Conservation (phyloP, 2,113 vertebrate species). For the Sinosuthora webbiana region DNA sequence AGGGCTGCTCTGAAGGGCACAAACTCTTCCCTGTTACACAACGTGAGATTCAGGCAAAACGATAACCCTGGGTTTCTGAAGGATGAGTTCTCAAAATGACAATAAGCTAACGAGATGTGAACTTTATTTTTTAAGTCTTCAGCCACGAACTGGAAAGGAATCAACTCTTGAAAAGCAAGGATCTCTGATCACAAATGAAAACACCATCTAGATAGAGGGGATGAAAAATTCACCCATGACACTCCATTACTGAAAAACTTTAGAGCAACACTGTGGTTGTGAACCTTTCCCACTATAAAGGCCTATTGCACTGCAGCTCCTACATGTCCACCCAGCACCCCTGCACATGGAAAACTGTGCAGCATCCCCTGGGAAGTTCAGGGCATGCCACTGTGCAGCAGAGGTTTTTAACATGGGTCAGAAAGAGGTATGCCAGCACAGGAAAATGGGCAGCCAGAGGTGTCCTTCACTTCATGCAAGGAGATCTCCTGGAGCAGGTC, state of each 20-base stretch:
- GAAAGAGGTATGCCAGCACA: background rate
- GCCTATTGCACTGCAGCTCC: background rate
- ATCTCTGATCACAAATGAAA: background rate
- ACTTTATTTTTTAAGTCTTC: background rate
- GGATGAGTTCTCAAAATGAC: background rate
- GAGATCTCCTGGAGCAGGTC: background rate
- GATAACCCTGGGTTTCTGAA: background rate
- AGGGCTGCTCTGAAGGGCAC: conserved; percentile 14
- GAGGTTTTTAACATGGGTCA: background rate
- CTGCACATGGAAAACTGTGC: background rate
- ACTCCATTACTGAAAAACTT: background rate
- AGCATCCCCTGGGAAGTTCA: background rate
- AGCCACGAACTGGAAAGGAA: background rate
- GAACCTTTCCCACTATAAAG: background rate
- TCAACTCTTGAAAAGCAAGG: background rate
- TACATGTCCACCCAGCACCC: rapidly evolving
- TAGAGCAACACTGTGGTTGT: background rate
- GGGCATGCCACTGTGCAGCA: background rate
- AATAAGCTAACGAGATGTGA: background rate
- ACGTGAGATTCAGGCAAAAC: background rate
- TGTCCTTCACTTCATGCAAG: background rate
- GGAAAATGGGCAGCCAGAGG: background rate
- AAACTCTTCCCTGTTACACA: background rate
- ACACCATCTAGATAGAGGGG: background rate
- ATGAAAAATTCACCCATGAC: background rate